These are phyloP conservation scores for Tenthredo notha DNA, from an alignment of 2,888 invertebrate genomes.

Conservation along the genomic window DNA sequence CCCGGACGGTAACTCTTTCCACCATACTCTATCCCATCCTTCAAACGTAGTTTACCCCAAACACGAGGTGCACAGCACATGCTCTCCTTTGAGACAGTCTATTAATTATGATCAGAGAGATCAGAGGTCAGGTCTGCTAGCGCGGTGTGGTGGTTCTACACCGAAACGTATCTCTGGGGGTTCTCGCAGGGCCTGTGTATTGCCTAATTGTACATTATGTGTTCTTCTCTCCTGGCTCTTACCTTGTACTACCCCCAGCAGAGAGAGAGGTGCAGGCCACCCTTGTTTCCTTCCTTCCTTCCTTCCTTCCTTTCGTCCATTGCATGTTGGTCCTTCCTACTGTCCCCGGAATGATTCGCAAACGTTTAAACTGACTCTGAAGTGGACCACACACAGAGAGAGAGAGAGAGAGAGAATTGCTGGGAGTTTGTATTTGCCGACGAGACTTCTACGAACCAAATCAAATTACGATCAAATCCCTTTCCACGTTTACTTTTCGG, in stretches of 20 bases:
- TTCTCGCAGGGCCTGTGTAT: background rate
- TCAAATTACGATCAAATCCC: slow-evolving; percentile 32
- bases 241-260: background rate
- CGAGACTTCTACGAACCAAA: slow-evolving; percentile 14
- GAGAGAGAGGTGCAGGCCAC: background rate
- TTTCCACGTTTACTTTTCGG: background rate
- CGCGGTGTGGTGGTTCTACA: background rate
- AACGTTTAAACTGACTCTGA: slow-evolving; percentile 37
- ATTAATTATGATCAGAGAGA: slow-evolving; percentile 44
- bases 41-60: slow-evolving; percentile 17
- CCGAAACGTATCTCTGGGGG: slow-evolving; percentile 13
- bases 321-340: background rate
- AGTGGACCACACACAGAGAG: background rate
- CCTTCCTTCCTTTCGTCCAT: background rate
- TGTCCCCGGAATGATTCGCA: slow-evolving; percentile 20
- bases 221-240: background rate
- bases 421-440: slow-evolving; percentile 25
- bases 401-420: slow-evolving; percentile 6
- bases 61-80: background rate
- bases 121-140: slow-evolving; percentile 37
- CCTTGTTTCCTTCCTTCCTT: background rate
- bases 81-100: slow-evolving; percentile 34
- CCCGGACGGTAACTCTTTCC: background rate
- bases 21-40: background rate
- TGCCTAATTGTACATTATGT: slow-evolving; percentile 44